phyloP scores from a whole-genome alignment of 2,797 vertebrate species.

The Halcyon chelicuti region DNA sequence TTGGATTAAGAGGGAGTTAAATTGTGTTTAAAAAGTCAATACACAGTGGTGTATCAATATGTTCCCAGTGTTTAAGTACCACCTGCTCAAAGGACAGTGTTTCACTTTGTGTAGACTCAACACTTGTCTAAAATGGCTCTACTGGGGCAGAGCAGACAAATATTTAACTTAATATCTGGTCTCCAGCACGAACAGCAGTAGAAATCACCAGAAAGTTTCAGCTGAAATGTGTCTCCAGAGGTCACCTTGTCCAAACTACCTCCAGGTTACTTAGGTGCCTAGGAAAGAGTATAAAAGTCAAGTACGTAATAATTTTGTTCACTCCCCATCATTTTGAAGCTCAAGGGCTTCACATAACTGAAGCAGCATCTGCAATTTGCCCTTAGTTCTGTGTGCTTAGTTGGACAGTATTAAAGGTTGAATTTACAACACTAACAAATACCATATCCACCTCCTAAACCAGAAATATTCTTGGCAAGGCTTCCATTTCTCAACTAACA shows the following conservation, averaged over 20 bases:
- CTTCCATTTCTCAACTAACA: background rate
- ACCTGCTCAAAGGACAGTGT: background rate
- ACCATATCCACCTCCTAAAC: background rate
- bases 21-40: background rate
- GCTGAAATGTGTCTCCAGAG: background rate
- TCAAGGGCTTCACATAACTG: background rate
- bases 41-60: background rate
- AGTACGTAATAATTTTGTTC: background rate
- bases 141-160: background rate
- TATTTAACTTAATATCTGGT: background rate
- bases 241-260: background rate
- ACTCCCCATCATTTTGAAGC: background rate
- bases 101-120: background rate
- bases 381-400: background rate
- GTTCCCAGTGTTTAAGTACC: background rate
- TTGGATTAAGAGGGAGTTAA: background rate
- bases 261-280: background rate
- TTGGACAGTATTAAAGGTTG: background rate
- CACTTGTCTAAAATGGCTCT: background rate
- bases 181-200: background rate
- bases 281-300: background rate
- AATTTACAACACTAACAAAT: background rate
- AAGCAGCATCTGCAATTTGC: background rate
- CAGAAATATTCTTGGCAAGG: background rate
- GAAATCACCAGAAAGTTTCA: background rate